Evolutionary conservation across 2,113 vertebrate genomes (phyloP).

Genomic region (Campylorhamphus procurvoides): DNA sequence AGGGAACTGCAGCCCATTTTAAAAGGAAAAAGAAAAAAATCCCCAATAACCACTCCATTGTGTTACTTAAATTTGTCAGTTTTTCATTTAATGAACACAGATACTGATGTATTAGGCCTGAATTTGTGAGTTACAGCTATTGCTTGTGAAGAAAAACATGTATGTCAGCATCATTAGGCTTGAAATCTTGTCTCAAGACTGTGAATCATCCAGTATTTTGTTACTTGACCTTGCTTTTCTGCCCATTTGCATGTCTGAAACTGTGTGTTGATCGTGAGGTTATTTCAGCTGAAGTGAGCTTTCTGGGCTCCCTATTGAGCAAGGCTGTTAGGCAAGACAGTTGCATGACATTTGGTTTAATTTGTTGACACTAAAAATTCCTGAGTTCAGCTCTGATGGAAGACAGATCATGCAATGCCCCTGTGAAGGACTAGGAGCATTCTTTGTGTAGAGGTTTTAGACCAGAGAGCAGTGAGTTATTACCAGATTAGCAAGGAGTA

Average conservation of each 20-base stretch:
- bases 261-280: not conserved
- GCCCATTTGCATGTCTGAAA: not conserved
- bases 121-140: not conserved
- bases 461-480: not conserved
- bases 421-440: not conserved
- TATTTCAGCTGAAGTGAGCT: slow-evolving; percentile 32
- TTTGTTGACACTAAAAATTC: slow-evolving; percentile 45
- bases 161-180: not conserved
- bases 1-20: not conserved
- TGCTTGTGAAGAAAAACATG: not conserved
- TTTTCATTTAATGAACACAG: not conserved
- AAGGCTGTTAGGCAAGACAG: slow-evolving; percentile 26
- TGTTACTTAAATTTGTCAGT: not conserved
- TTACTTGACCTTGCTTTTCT: slow-evolving; percentile 21
- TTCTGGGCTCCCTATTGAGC: not conserved
- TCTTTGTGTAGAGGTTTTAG: not conserved
- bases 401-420: not conserved
- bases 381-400: slow-evolving; percentile 22
- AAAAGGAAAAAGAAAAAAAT: not conserved
- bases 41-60: not conserved
- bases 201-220: not conserved
- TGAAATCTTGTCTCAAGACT: not conserved
- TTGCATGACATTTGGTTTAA: slow-evolving; percentile 52
- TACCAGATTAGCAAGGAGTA: not conserved
- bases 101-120: not conserved